Evolutionary conservation across 2,888 invertebrate genomes (phyloP).

Genomic region (Aphidoletes aphidimyza): DNA sequence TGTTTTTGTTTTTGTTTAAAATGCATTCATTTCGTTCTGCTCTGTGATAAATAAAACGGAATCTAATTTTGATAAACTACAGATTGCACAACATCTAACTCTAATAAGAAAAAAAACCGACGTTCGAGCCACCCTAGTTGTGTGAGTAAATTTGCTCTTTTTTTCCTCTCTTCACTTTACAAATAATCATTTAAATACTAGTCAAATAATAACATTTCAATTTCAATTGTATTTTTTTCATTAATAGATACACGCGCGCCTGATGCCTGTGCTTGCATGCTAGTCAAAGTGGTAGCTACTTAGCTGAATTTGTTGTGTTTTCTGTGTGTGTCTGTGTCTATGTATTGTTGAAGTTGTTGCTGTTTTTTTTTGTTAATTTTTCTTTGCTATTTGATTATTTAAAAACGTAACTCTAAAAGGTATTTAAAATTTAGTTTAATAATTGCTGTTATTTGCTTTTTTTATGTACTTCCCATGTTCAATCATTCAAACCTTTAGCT

Average conservation of each 20-base stretch:
- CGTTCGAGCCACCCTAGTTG: neutral
- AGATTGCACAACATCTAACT: conserved; percentile 39
- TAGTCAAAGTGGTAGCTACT: conserved; percentile 1
- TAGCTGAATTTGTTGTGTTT: neutral
- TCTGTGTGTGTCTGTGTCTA: neutral
- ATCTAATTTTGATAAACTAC: conserved; percentile 47
- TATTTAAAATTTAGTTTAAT: conserved; percentile 34
- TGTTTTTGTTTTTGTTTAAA: neutral
- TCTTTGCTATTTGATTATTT: conserved; percentile 20
- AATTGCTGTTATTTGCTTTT: conserved; percentile 37
- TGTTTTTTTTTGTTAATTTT: neutral
- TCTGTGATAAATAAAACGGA: conserved; percentile 20
- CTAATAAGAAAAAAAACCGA: conserved; percentile 2
- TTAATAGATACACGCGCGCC: neutral
- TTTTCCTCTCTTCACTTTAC: neutral
- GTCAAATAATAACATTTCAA: conserved; percentile 49
- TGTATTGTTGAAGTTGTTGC: neutral
- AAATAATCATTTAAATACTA: conserved; percentile 49
- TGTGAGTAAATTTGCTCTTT: conserved; percentile 1
- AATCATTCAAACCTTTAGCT: neutral
- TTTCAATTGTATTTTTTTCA: conserved; percentile 25
- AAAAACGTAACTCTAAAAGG: conserved; percentile 44
- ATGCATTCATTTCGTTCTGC: neutral
- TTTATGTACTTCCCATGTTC: neutral
- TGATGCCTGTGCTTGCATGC: conserved; percentile 17